phyloP scores from a whole-genome alignment of 2,888 invertebrate genomes.

The Muscina levida region DNA sequence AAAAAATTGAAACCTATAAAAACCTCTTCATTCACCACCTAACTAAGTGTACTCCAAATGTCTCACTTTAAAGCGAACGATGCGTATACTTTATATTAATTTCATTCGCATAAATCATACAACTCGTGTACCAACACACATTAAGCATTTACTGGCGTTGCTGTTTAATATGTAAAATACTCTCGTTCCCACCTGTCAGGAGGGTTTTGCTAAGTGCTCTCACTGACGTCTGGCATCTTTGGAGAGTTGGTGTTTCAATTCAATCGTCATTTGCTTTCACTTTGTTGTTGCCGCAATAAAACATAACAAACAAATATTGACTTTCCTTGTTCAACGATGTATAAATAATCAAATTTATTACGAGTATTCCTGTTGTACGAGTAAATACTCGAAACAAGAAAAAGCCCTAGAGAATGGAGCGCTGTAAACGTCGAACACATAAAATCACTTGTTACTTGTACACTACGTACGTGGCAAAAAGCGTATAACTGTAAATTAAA shows the following conservation, averaged over 20 bases:
- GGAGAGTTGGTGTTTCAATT: background rate
- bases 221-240: background rate
- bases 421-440: background rate
- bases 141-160: background rate
- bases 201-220: too few species aligned
- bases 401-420: background rate
- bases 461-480: background rate
- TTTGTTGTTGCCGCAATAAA: slow-evolving; percentile 27
- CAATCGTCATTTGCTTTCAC: slow-evolving; percentile 13
- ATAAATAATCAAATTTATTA: slow-evolving; percentile 30
- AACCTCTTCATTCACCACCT: too few species aligned
- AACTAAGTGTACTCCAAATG: too few species aligned
- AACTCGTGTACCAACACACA: background rate
- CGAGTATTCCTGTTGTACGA: background rate
- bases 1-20: background rate
- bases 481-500: slow-evolving; percentile 23
- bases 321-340: slow-evolving; percentile 24
- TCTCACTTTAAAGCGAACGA: background rate
- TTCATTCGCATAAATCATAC: slow-evolving; percentile 22
- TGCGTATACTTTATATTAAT: slow-evolving; percentile 22
- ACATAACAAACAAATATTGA: slow-evolving; percentile 30
- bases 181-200: background rate
- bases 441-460: slow-evolving; percentile 18
- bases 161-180: background rate
- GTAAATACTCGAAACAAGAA: background rate